phyloP scores from a whole-genome alignment of 23 tunicate genomes.

The Trididemnum clinides region DNA sequence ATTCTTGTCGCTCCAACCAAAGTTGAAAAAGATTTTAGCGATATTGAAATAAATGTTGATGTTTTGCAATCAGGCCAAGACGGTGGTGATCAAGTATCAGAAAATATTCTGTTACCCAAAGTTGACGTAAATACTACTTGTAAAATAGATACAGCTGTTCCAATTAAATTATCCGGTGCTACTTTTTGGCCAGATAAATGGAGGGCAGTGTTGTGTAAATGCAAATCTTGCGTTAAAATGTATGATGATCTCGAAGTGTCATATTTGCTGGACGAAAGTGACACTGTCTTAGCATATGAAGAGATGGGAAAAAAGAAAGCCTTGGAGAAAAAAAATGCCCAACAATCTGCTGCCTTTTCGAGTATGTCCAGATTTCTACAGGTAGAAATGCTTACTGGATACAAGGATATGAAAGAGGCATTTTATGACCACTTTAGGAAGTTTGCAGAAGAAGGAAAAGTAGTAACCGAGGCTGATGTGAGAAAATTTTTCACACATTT shows the following conservation, averaged over 20 bases:
- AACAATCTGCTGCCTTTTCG: constrained; percentile 22
- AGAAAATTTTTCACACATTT: constrained; percentile 41
- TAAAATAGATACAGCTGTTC: background rate
- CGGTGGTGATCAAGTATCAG: background rate
- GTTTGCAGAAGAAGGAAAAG: constrained; percentile 75
- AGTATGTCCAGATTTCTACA: constrained; percentile 59
- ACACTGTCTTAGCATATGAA: constrained; percentile 77
- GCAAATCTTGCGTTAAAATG: constrained; percentile 47
- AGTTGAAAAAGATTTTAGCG: constrained; percentile 13
- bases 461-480: constrained; percentile 72
- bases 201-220: constrained; percentile 71
- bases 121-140: background rate
- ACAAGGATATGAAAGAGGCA: constrained; percentile 64
- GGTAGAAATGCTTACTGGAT: constrained; percentile 74
- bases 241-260: constrained; percentile 49
- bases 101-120: background rate
- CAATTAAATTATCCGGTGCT: constrained; percentile 55
- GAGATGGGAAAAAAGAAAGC: constrained; percentile 45
- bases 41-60: constrained; percentile 8
- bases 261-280: constrained; percentile 53
- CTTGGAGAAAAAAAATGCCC: constrained; percentile 1
- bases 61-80: background rate
- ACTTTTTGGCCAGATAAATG: constrained; percentile 82
- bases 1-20: constrained; percentile 40
- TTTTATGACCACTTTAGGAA: constrained; percentile 44